phyloP scores from a whole-genome alignment of 2,113 vertebrate species.

The Pardalotus punctatus region DNA sequence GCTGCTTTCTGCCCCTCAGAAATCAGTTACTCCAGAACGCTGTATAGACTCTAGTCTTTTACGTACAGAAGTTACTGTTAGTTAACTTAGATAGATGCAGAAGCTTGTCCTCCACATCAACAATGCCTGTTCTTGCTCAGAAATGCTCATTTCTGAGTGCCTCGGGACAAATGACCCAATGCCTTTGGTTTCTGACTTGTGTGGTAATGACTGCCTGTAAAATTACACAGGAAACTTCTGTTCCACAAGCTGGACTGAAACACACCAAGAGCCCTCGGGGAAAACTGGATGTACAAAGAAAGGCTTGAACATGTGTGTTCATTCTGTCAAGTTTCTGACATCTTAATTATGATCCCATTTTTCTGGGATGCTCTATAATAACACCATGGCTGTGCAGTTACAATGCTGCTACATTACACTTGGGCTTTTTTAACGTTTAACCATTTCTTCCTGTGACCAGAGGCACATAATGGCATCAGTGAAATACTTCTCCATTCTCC shows the following conservation, averaged over 20 bases:
- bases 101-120: not conserved
- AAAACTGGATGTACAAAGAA: not conserved
- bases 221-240: constrained; percentile 6
- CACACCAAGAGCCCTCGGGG: not conserved
- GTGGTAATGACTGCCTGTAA: not conserved
- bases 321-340: not conserved
- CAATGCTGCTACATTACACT: not conserved
- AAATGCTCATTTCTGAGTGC: not conserved
- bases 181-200: not conserved
- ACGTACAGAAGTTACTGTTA: not conserved
- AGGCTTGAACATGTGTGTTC: not conserved
- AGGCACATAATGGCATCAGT: not conserved
- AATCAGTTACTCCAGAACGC: not conserved
- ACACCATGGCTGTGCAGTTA: not conserved
- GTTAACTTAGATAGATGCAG: not conserved
- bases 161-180: not conserved
- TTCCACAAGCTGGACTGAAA: not conserved
- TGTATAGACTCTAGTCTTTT: not conserved
- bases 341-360: constrained; percentile 8
- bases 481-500: not conserved
- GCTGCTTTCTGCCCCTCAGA: not conserved
- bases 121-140: not conserved
- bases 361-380: not conserved
- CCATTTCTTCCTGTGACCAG: not conserved
- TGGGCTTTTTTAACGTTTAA: not conserved